A percentile compares a stretch with the other conserved stretches of the same genome.
Conservation (phyloP, 2,113 vertebrate species). For the Camelus dromedarius region DNA sequence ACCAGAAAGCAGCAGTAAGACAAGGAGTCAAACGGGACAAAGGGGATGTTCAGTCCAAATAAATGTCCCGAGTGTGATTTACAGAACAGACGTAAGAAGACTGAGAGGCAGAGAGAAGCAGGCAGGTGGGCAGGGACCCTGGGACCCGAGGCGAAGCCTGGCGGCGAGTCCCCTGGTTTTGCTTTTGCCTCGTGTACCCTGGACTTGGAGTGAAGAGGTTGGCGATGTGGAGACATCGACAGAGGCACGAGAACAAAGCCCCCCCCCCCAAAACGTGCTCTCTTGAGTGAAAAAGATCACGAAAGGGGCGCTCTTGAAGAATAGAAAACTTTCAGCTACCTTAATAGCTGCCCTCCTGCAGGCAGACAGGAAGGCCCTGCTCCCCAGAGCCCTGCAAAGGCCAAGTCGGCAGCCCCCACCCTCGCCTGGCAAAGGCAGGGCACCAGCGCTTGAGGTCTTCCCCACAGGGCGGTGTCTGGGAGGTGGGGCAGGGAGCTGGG, state of each 20-base stretch:
- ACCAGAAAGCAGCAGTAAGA: no score
- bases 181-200: background rate
- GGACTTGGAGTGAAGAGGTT: background rate
- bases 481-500: background rate
- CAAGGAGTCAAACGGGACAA: rapidly evolving
- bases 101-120: no score
- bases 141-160: no score
- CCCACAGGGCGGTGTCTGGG: background rate
- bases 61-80: rapidly evolving
- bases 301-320: no score
- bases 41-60: rapidly evolving
- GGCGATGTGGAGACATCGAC: background rate
- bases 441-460: background rate
- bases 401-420: no score
- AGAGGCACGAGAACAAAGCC: background rate
- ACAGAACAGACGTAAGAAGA: background rate
- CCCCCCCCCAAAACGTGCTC: background rate
- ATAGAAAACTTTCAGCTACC: no score
- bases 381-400: background rate
- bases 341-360: background rate
- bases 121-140: background rate
- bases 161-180: background rate
- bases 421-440: no score
- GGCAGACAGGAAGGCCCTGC: background rate
- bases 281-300: no score